Evolutionary conservation across 2,797 vertebrate species (phyloP).

Genomic region (Capromys pilorides): DNA sequence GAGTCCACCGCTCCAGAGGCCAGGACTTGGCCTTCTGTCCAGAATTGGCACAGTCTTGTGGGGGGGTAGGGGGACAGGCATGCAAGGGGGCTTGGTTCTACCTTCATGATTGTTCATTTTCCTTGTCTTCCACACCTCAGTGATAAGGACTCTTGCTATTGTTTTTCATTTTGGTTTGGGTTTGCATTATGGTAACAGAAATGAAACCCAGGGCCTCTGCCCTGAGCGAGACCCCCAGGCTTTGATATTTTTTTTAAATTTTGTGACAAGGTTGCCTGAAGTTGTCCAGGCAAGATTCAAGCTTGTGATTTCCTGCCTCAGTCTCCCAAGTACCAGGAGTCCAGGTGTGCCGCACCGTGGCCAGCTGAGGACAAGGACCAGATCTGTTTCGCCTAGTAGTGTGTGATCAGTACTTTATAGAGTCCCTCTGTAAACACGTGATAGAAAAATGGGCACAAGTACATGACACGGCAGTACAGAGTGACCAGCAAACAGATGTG

Average conservation of each 20-base stretch:
- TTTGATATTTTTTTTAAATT: neutral
- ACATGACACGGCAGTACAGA: neutral
- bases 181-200: neutral
- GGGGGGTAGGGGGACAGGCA: neutral
- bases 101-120: neutral
- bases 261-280: neutral
- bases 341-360: neutral
- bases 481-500: neutral
- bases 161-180: neutral
- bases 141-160: neutral
- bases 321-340: neutral
- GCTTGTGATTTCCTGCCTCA: neutral
- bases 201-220: neutral
- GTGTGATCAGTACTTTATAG: neutral
- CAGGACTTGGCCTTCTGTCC: neutral
- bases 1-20: neutral
- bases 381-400: neutral
- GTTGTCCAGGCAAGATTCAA: neutral
- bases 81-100: neutral
- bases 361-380: neutral
- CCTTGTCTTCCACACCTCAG: neutral
- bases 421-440: neutral
- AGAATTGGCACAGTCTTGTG: neutral
- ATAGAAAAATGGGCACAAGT: neutral
- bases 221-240: neutral